These are phyloP conservation scores for Nasonovia ribisnigri DNA, from an alignment of 2,888 invertebrate genomes.

Conservation along the genomic window DNA sequence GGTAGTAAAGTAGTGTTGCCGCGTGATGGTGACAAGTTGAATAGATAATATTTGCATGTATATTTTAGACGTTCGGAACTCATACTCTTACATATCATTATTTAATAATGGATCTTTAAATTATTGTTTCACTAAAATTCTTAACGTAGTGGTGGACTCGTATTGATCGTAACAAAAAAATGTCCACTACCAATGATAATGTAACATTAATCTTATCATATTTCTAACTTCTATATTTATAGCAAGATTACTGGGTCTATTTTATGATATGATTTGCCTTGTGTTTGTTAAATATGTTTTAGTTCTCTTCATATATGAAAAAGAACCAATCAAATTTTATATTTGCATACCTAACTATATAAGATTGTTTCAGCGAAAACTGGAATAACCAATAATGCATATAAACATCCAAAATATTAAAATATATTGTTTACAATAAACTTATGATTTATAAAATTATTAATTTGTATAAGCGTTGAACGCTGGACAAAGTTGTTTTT, in stretches of 20 bases:
- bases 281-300: not conserved
- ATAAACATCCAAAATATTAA: not conserved
- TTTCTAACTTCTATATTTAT: not conserved
- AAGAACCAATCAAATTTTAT: not conserved
- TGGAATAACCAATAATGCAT: not conserved
- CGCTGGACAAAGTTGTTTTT: not conserved
- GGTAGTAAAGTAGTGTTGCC: no score
- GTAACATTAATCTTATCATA: not conserved
- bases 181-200: not conserved
- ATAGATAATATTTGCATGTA: not conserved
- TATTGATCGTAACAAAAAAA: no score
- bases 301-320: not conserved
- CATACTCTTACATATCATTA: not conserved
- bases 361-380: not conserved
- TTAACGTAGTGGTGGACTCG: not conserved
- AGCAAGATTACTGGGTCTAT: not conserved
- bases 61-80: not conserved
- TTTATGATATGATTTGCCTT: not conserved
- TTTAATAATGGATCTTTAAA: not conserved
- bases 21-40: not conserved
- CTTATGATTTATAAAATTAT: not conserved
- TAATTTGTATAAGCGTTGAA: not conserved
- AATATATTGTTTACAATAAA: not conserved
- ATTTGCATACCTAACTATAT: not conserved
- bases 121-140: not conserved